Evolutionary conservation across 2,797 vertebrate genomes (phyloP), one percentile per base, ranked within the genome.

Genomic region (Notolabrus celidotus): DNA sequence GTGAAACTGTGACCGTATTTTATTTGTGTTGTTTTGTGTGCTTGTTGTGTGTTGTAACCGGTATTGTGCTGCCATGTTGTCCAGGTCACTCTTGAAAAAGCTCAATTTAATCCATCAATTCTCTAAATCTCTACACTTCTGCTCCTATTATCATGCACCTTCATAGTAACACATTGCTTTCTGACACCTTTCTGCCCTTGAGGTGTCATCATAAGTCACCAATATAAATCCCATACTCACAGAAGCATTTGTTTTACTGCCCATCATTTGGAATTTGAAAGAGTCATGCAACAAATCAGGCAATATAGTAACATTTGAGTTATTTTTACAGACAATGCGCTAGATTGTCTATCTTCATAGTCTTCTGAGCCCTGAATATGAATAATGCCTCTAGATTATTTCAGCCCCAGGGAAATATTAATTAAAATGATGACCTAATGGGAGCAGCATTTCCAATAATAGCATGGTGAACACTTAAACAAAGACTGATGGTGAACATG

Each of bases 401-500:
- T 71, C 17, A 43, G 14, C 22, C 58, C 52, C 15, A 33, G 15
- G 23, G 47, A 38, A 20, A 65, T 47, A 27, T 42, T 58, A 16
- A 63, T 73, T 68, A 34, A 55, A 62, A 45, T 12, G 12, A 20
- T 65, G 25, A 9, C 3, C 3, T 46, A 33, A 50, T 53, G 51
- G 19, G 31, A 4, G 10, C n/a, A 12, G 16, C 10, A 0, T 15
- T 15, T 41, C 63, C 57, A 20, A 57, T 27, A 22, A 39, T 29
- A n/a, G 49, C 23, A 36, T 6, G 34, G 36, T 36, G 34, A 36
- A 36, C 11, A 2, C 34, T 14, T 36, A 36, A 27, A 9, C 33
- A 34, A 11, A 36, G 34, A 36, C 34, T 2, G 3, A 10, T 14
- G 36, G 29, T 7, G 29, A 31, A 31, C 31, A 31, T 31, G 29